Base-by-base conservation (phyloP, 2,888 invertebrate genomes). In the Erpobdella octoculata region DNA sequence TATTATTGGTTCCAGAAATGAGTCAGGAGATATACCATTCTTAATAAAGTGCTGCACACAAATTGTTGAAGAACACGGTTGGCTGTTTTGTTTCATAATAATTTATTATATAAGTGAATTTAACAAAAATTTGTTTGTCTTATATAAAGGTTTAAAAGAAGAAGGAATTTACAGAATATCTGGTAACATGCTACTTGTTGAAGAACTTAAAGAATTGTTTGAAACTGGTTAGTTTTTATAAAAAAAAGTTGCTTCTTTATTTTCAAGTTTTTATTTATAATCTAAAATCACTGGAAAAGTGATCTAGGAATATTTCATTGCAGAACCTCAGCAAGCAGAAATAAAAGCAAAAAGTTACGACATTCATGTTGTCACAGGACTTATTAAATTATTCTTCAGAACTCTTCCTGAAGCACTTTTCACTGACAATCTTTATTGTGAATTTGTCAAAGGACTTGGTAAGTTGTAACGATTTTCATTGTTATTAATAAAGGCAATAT, bases 361-460 rank as follows among this genome's bases (percentile, higher is more conserved):
- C 81, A 89, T 94, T 73, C 93, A 95, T 83, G 92, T 93, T 0
- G 92, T 94, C 70, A 93, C 93, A 0, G 93, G 94, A 65, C 90
- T 93, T 70, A 85, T 95, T 71, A 94, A 93, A 84, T 86, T 93
- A 77, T 95, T 93, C 84, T 85, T 95, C 76, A 87, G 94, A 21
- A 93, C 94, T 83, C 86, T 95, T 77, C 94, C 94, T 0, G 94
- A 95, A 83, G 93, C 94, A 0, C 85, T 95, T 71, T 94, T 93
- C 81, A 93, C 94, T 0, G 93, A 93, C 80, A 88, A 89, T 31
- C 85, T 91, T n/a, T 94, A 95, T 83, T 91, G 91, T 0, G 89
- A 90, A 73, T 86, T 92, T 75, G 85, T 91, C 71, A 88, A 89
- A 74, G 90, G 90, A 2, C 90, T 81, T 87, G 89, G 89, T 79